Base-by-base conservation (phyloP, 2,888 invertebrate species). In the Hemithea aestivaria region DNA sequence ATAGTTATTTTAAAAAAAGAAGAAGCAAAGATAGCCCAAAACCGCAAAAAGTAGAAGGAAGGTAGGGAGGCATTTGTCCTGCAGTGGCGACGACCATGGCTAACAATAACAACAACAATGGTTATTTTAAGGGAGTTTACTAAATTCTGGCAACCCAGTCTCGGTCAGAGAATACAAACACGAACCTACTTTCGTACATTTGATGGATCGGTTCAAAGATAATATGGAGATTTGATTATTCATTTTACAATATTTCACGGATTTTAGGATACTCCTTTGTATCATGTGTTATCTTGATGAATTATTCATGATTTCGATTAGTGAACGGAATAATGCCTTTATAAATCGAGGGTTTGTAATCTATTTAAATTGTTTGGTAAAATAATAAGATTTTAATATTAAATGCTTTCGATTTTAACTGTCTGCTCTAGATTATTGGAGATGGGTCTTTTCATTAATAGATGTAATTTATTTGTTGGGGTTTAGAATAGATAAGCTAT, bases 181-280 rank as follows among this genome's bases (percentile, higher is more conserved):
- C 36, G 35, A 33, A 38, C 25, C 20, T 36, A 29, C 16, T 16
- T 16, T 16, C 5, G 16, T 37, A 33, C 66, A 60, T 67, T 71
- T 80, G 81, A 82, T 73, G 80, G 77, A 83, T 79, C 69, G 75
- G 62, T 49, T 58, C 40, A 45, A 41, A 58, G 74, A 75, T 76
- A 71, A 63, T 55, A 53, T 36, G 34, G 42, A 57, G 54, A 63
- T 60, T 59, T 47, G 53, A 61, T 54, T 56, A 53, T 62, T 60
- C 52, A 53, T 56, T 52, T 56, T 56, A 48, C 48, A 46, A 46
- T 16, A 52, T 53, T 52, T 51, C 28, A 37, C 32, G 39, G 39
- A 32, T 49, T 52, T 40, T 34, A 42, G 32, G 45, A 45, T 36
- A 36, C 29, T 20, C 45, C 40, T 42, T 49, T 52, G 49, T 47